phyloP scores from a whole-genome alignment of 1,140 invertebrate genomes.

The Paralvinella palmiformis region DNA sequence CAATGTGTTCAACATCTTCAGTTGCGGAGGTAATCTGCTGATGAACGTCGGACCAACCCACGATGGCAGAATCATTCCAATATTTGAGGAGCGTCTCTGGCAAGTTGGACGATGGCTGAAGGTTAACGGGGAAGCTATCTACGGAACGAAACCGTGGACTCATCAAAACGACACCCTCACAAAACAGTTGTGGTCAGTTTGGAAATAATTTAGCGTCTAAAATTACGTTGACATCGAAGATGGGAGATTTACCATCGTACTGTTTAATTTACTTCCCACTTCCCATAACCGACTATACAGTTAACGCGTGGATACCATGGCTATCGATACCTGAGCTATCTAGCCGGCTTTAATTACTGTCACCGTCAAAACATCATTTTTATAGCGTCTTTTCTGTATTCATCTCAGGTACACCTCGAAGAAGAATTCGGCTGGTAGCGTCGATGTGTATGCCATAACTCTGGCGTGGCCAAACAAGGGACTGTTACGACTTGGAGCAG shows the following conservation, averaged over 20 bases:
- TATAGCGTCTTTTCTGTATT: too few relatives aligned
- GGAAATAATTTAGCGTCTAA: too few relatives aligned
- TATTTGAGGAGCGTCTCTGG: slow-evolving; percentile 80
- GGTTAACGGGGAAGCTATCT: slow-evolving; percentile 85
- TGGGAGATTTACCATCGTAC: too few relatives aligned
- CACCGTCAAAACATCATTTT: too few relatives aligned
- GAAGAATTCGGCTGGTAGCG: slow-evolving; percentile 22
- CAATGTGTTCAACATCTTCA: too few relatives aligned
- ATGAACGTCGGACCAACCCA: slow-evolving; percentile 88
- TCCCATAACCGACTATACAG: too few relatives aligned
- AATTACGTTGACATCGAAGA: too few relatives aligned
- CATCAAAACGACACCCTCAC: slow-evolving; percentile 78
- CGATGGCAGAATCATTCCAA: slow-evolving; percentile 77
- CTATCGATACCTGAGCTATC: too few relatives aligned
- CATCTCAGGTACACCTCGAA: slow-evolving; percentile 59
- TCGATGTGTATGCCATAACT: slow-evolving; percentile 59
- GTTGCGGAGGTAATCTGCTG: slow-evolving; percentile 81
- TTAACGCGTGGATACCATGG: too few relatives aligned
- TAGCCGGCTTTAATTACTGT: too few relatives aligned
- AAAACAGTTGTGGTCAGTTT: slow-evolving; percentile 54
- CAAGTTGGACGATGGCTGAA: slow-evolving; percentile 66
- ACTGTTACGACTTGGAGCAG: slow-evolving; percentile 52
- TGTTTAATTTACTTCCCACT: too few relatives aligned
- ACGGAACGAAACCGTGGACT: slow-evolving; percentile 63
- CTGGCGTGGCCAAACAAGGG: slow-evolving; percentile 62